These are phyloP conservation scores for Hypercompe scribonia DNA, from an alignment of 2,888 invertebrate species.

Conservation along the genomic window DNA sequence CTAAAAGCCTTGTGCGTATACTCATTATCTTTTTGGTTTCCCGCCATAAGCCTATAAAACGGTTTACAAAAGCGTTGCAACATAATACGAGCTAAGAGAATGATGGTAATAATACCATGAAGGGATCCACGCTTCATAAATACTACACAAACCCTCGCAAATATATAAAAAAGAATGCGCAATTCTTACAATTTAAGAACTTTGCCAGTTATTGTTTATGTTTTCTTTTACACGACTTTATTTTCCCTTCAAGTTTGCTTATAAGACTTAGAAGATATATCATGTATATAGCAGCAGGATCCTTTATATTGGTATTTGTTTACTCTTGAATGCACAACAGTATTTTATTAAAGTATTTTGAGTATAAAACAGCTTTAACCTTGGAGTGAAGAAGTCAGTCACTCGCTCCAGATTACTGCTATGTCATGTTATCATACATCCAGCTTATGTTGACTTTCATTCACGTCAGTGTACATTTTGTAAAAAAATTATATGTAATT, in stretches of 20 bases:
- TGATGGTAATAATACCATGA: constrained; percentile 53
- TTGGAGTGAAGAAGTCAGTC: background rate
- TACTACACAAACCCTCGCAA: constrained; percentile 34
- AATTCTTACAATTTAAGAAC: constrained; percentile 51
- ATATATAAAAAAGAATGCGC: constrained; percentile 52
- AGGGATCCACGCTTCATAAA: constrained; percentile 54
- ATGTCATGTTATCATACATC: background rate
- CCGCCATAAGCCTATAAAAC: constrained; percentile 48
- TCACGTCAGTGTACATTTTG: background rate
- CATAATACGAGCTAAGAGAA: constrained; percentile 58
- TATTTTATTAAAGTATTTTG: background rate
- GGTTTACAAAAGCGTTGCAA: constrained; percentile 57
- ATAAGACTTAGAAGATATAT: constrained; percentile 26
- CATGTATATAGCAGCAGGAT: constrained; percentile 33
- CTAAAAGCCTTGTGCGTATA: constrained; percentile 16
- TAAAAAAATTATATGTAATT: background rate
- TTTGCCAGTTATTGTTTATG: constrained; percentile 49
- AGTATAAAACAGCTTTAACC: background rate
- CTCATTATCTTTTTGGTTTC: constrained; percentile 36
- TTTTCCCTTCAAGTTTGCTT: constrained; percentile 46
- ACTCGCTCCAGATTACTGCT: background rate
- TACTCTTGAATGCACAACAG: background rate
- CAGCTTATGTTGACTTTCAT: background rate
- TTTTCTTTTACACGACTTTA: constrained; percentile 37
- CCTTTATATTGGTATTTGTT: constrained; percentile 31